Percentiles rank a stretch among this genome's conserved stretches.
phyloP scores from a whole-genome alignment of 2,113 vertebrate species.

The Microcebus ravelobensis region DNA sequence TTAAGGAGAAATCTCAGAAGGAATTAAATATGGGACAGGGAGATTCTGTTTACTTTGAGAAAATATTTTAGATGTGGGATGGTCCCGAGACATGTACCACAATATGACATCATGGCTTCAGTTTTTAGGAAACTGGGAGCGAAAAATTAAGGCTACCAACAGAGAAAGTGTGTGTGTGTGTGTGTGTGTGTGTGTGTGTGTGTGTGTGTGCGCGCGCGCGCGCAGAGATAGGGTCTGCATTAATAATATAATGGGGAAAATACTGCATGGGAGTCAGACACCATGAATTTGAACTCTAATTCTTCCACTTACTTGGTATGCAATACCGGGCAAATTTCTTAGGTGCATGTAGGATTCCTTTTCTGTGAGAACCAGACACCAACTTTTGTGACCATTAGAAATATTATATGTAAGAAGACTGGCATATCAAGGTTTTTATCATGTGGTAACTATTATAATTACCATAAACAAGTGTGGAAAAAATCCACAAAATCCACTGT shows the following conservation, averaged over 20 bases:
- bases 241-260: background rate
- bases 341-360: background rate
- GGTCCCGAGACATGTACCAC: background rate
- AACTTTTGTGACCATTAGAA: background rate
- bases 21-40: background rate
- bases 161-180: background rate
- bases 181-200: background rate
- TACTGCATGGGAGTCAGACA: background rate
- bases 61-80: background rate
- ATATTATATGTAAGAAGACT: background rate
- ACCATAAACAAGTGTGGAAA: background rate
- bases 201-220: too few relatives aligned
- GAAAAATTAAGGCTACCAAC: background rate
- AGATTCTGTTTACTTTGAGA: background rate
- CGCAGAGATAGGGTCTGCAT: background rate
- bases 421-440: background rate
- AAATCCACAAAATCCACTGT: background rate
- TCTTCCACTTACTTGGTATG: background rate
- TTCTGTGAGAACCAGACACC: background rate
- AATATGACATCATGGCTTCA: background rate
- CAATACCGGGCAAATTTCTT: background rate
- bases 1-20: background rate
- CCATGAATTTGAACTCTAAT: background rate
- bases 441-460: background rate
- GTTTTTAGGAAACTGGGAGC: background rate